Conservation (phyloP, 2,113 vertebrate genomes). For the Setophaga coronata region DNA sequence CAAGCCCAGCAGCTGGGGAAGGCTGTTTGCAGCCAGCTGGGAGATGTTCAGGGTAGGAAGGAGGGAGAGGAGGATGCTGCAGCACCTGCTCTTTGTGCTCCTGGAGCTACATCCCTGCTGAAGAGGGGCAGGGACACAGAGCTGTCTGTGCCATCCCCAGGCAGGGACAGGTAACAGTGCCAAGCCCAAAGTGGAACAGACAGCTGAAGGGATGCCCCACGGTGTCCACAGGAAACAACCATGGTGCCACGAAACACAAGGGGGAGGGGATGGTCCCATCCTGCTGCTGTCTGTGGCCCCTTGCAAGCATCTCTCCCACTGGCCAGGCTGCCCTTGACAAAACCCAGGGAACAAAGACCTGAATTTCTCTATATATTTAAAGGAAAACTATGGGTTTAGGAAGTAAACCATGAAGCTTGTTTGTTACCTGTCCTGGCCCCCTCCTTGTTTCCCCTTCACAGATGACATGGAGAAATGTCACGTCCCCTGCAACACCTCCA, state of each 20-base stretch:
- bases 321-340: not conserved
- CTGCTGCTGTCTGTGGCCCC: not conserved
- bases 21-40: not conserved
- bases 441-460: not conserved
- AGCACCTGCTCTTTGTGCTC: not conserved
- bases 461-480: not conserved
- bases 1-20: accelerated
- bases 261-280: not conserved
- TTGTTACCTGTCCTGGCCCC: not conserved
- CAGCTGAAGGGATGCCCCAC: accelerated
- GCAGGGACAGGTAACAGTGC: not conserved
- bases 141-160: not conserved
- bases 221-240: accelerated
- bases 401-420: not conserved
- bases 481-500: not conserved
- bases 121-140: not conserved
- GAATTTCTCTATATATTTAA: not conserved
- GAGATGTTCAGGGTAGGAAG: not conserved
- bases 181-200: not conserved
- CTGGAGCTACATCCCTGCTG: not conserved
- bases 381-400: not conserved
- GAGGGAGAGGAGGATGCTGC: not conserved
- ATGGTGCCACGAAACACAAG: accelerated
- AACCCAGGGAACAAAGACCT: not conserved
- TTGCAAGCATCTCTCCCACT: accelerated